phyloP scores from a whole-genome alignment of 2,888 invertebrate species.

The Plemyria rubiginata region DNA sequence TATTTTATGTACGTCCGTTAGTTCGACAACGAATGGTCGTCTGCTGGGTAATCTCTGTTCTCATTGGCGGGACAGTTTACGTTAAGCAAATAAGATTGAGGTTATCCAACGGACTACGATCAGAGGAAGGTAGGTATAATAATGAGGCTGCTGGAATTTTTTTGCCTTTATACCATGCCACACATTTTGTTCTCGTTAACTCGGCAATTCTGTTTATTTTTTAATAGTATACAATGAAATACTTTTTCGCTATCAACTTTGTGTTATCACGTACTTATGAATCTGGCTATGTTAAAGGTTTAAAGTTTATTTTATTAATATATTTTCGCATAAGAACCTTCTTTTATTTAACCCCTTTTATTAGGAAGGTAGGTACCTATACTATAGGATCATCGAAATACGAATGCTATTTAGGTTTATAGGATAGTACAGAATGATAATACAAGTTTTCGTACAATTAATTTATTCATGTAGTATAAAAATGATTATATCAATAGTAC shows the following conservation, averaged over 20 bases:
- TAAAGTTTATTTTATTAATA: slow-evolving; percentile 50
- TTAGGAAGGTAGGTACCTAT: background rate
- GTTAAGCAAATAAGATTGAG: background rate
- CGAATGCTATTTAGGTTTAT: no score
- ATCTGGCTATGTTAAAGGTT: slow-evolving; percentile 36
- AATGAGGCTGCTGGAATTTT: background rate
- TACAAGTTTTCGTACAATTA: slow-evolving; percentile 27
- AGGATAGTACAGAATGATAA: background rate
- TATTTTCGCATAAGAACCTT: slow-evolving; percentile 44
- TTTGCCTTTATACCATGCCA: slow-evolving; percentile 7
- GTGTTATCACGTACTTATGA: slow-evolving; percentile 29
- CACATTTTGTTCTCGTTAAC: slow-evolving; percentile 35
- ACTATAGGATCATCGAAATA: background rate
- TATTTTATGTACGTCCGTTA: background rate
- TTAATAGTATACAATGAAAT: slow-evolving; percentile 65
- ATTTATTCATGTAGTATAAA: slow-evolving; percentile 53
- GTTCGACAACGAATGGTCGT: background rate
- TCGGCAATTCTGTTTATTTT: slow-evolving; percentile 50
- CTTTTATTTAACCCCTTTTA: slow-evolving; percentile 18
- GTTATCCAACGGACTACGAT: background rate
- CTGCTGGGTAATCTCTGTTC: background rate
- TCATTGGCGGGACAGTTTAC: background rate
- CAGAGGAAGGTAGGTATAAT: no score
- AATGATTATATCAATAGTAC: slow-evolving; percentile 62
- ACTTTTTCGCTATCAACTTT: slow-evolving; percentile 37